Conservation (phyloP, 1,140 invertebrate species). For the Neodiprion fabricii region DNA sequence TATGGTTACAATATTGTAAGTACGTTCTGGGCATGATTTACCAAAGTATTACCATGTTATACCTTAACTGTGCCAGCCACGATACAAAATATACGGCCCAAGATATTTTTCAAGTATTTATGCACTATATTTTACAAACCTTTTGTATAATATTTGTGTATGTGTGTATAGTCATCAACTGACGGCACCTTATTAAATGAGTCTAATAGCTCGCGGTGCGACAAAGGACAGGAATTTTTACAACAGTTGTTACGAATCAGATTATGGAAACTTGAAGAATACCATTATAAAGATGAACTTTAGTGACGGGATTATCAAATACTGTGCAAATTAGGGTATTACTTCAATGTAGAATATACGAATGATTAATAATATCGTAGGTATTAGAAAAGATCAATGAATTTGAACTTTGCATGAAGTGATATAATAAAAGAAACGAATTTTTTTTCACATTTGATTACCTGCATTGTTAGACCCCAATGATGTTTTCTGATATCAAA, state of each 20-base stretch:
- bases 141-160: conserved; percentile 25
- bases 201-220: conserved; percentile 31
- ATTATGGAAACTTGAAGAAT: conserved; percentile 26
- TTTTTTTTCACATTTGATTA: conserved; percentile 11
- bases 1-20: conserved; percentile 18
- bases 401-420: not conserved
- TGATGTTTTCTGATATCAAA: too few relatives aligned
- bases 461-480: too few relatives aligned
- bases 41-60: conserved; percentile 18
- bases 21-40: conserved; percentile 13
- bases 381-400: too few relatives aligned
- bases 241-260: conserved; percentile 28
- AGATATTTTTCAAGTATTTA: conserved; percentile 34
- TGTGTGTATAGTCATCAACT: conserved; percentile 32
- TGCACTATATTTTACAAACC: conserved; percentile 33
- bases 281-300: too few relatives aligned
- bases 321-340: too few relatives aligned
- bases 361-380: too few relatives aligned
- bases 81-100: conserved; percentile 24
- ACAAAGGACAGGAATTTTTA: conserved; percentile 37
- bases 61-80: conserved; percentile 15
- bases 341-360: too few relatives aligned
- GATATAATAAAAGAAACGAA: conserved; percentile 1
- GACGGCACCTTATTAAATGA: conserved; percentile 31
- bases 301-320: too few relatives aligned